phyloP scores from a whole-genome alignment of 2,888 invertebrate genomes.

The Meloe dianella region DNA sequence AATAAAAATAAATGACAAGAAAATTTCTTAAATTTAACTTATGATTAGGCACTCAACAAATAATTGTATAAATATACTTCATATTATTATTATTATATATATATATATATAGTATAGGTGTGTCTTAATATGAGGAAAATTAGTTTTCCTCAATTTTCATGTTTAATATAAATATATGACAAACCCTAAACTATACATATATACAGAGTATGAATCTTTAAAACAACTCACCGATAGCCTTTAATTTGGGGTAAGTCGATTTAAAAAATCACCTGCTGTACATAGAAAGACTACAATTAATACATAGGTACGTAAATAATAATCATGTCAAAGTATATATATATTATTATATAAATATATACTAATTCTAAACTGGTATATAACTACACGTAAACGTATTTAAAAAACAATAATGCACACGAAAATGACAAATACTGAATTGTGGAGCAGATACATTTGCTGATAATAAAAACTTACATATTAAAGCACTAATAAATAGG shows the following conservation, averaged over 20 bases:
- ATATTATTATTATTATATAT: conserved; percentile 42
- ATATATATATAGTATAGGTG: conserved; percentile 38
- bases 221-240: no score
- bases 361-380: conserved; percentile 38
- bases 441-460: conserved; percentile 53
- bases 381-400: conserved; percentile 34
- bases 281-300: conserved; percentile 37
- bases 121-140: conserved; percentile 48
- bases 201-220: conserved; percentile 11
- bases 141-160: conserved; percentile 30
- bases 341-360: conserved; percentile 7
- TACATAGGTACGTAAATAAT: conserved; percentile 55
- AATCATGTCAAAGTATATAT: conserved; percentile 33
- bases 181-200: conserved; percentile 45
- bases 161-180: conserved; percentile 54
- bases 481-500: conserved; percentile 58
- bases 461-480: conserved; percentile 42
- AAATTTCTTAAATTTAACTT: conserved; percentile 42
- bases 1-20: conserved; percentile 15
- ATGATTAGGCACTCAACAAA: conserved; percentile 58
- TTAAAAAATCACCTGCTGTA: conserved; percentile 43
- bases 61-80: conserved; percentile 55
- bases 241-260: conserved; percentile 22
- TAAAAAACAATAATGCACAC: conserved; percentile 51
- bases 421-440: conserved; percentile 57